Percentiles rank a stretch among this genome's conserved stretches.
These are phyloP conservation scores for Pristionchus entomophagus DNA, from an alignment of 2,888 invertebrate genomes.

Conservation along the genomic window DNA sequence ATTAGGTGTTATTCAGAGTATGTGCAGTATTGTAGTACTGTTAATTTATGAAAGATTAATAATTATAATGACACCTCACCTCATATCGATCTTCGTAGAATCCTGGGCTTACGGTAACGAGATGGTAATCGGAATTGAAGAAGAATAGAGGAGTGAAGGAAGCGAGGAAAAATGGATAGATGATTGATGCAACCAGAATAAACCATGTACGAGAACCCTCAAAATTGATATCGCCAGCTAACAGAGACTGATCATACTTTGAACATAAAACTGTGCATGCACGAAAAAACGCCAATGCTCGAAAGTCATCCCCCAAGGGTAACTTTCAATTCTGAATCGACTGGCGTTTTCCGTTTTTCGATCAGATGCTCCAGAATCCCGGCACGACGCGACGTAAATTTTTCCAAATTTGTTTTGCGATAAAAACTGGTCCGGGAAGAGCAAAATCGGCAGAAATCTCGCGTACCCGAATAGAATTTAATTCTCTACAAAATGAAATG, in stretches of 20 bases:
- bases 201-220: not conserved
- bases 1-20: constrained; percentile 9
- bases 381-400: too few relatives aligned
- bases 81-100: constrained; percentile 14
- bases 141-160: not conserved
- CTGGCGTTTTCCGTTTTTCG: too few relatives aligned
- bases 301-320: too few relatives aligned
- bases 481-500: too few relatives aligned
- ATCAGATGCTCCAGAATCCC: too few relatives aligned
- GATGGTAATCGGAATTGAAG: constrained; percentile 7
- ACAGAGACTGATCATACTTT: not conserved
- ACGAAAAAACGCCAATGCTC: too few relatives aligned
- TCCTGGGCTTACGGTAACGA: not conserved
- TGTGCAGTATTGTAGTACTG: not conserved
- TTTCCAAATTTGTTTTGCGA: too few relatives aligned
- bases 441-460: too few relatives aligned
- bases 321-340: too few relatives aligned
- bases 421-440: too few relatives aligned
- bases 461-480: too few relatives aligned
- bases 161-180: not conserved
- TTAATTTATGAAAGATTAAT: not conserved
- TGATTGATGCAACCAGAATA: not conserved
- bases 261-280: not conserved
- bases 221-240: not conserved
- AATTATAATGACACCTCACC: not conserved